Percentiles rank a stretch among this genome's conserved stretches.
Evolutionary conservation across 2,797 vertebrate genomes (phyloP).

Genomic region (Sebastes wilsoni): DNA sequence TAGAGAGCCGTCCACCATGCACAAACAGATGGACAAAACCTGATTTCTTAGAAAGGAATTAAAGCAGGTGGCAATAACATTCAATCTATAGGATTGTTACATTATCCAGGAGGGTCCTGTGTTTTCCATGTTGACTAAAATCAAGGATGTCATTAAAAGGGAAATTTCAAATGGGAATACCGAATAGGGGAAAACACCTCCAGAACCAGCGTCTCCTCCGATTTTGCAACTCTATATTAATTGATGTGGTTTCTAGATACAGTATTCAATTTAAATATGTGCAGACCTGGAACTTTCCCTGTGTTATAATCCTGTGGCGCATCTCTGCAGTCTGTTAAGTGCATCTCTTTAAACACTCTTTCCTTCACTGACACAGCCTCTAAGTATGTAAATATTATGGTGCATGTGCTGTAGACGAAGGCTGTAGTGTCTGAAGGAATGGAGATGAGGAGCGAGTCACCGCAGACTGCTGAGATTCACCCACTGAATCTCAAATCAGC

Average conservation of each 20-base stretch:
- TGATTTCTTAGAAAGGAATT: neutral
- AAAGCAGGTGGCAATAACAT: no score
- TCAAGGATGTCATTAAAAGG: neutral
- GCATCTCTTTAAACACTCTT: neutral
- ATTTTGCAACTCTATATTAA: neutral
- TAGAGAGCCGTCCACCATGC: neutral
- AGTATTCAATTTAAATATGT: neutral
- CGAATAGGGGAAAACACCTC: neutral
- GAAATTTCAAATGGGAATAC: neutral
- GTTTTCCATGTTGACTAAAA: neutral
- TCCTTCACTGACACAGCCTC: neutral
- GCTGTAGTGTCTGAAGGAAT: neutral
- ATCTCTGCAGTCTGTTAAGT: slow-evolving; percentile 31
- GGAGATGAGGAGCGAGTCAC: neutral
- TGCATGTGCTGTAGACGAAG: neutral
- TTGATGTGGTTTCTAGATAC: neutral
- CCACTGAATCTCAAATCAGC: slow-evolving; percentile 54
- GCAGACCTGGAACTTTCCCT: slow-evolving; percentile 37
- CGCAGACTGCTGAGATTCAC: slow-evolving; percentile 33
- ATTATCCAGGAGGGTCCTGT: neutral
- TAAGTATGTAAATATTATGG: neutral
- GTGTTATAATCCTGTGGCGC: slow-evolving; percentile 13
- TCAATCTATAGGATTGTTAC: no score
- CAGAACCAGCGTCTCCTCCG: neutral
- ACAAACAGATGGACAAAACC: neutral